Evolutionary conservation across 2,888 invertebrate species (phyloP).

Genomic region (Nezara viridula): DNA sequence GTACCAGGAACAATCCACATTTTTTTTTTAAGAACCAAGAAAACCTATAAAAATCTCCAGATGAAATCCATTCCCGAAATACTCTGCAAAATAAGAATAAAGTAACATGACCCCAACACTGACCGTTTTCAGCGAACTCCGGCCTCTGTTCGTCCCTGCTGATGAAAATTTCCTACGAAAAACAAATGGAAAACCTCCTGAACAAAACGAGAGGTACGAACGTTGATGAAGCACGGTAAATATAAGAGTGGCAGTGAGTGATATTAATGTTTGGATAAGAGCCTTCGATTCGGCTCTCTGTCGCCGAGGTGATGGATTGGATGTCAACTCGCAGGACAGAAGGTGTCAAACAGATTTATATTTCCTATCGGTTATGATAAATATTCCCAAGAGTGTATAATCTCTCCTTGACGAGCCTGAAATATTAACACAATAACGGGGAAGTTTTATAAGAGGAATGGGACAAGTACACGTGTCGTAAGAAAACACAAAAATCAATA

Average conservation of each 20-base stretch:
- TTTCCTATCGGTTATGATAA: conserved; percentile 26
- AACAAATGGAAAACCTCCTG: background rate
- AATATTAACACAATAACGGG: background rate
- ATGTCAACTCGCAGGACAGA: conserved; percentile 12
- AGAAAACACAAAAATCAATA: too few relatives aligned
- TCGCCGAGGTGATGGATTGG: conserved; percentile 1
- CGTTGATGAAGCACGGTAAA: conserved; percentile 28
- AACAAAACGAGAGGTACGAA: background rate
- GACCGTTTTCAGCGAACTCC: background rate
- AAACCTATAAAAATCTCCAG: too few relatives aligned
- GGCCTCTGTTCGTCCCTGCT: background rate
- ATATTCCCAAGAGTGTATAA: conserved; percentile 14
- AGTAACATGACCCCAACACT: background rate
- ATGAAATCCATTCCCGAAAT: too few relatives aligned
- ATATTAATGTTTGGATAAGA: conserved; percentile 39
- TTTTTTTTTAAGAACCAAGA: too few relatives aligned
- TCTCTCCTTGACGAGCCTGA: background rate
- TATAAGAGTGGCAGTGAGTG: conserved; percentile 28
- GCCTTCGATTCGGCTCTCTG: background rate
- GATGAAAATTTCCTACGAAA: background rate
- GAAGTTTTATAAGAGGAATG: background rate
- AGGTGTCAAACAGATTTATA: conserved; percentile 49
- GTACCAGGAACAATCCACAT: too few relatives aligned
- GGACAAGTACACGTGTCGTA: background rate
- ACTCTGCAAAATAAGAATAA: background rate